Evolutionary conservation across 2,113 vertebrate genomes (phyloP).

Genomic region (Serilophus lunatus): DNA sequence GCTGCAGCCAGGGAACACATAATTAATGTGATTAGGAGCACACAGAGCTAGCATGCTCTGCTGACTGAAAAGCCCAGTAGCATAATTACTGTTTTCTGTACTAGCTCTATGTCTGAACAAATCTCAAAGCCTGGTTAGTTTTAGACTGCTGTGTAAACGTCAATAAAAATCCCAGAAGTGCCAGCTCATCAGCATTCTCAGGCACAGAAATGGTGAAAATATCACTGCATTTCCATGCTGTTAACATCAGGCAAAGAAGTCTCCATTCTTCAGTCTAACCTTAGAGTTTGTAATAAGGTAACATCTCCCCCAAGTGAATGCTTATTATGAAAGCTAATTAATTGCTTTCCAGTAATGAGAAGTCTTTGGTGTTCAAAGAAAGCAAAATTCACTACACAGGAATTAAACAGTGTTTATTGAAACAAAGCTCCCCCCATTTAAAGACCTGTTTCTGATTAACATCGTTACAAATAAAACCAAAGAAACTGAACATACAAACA

Average conservation of each 20-base stretch:
- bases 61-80: constrained; percentile 74
- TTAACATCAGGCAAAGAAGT: constrained; percentile 55
- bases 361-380: constrained; percentile 72
- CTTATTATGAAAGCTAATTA: constrained; percentile 79
- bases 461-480: constrained; percentile 35
- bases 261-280: constrained; percentile 60
- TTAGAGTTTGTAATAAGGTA: constrained; percentile 72
- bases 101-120: constrained; percentile 74
- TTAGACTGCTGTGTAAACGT: constrained; percentile 76
- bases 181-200: constrained; percentile 70
- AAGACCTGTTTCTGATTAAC: constrained; percentile 40
- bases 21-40: constrained; percentile 78
- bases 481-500: constrained; percentile 46
- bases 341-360: constrained; percentile 77
- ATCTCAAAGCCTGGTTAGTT: constrained; percentile 77
- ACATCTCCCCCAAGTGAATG: constrained; percentile 72
- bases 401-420: constrained; percentile 76
- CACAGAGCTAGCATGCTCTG: constrained; percentile 68
- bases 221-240: constrained; percentile 55
- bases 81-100: constrained; percentile 80
- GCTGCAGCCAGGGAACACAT: constrained; percentile 68
- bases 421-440: constrained; percentile 56
- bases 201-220: constrained; percentile 64
- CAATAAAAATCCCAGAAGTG: constrained; percentile 77
- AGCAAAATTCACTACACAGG: constrained; percentile 62